A percentile compares a stretch with the other conserved stretches of the same genome.
Evolutionary conservation across 2,113 vertebrate species (phyloP).

Genomic region (Pituophis catenifer): DNA sequence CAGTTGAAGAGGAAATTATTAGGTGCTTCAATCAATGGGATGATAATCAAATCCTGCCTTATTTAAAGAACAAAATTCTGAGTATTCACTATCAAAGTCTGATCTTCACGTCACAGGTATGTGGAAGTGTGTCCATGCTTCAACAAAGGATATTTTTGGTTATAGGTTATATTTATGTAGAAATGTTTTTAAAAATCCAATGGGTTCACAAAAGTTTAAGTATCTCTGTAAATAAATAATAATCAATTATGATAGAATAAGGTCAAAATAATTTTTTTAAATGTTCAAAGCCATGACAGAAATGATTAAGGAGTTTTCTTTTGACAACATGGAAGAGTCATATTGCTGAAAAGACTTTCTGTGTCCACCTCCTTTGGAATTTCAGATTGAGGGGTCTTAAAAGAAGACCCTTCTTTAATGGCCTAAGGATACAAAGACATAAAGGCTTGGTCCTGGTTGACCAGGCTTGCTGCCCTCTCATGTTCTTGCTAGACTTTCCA

Average conservation of each 20-base stretch:
- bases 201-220: background rate
- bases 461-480: background rate
- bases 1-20: background rate
- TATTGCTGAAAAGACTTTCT: background rate
- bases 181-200: background rate
- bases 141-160: background rate
- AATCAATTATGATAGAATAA: background rate
- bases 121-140: background rate
- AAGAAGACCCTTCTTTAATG: background rate
- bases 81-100: background rate
- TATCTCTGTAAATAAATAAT: background rate
- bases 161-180: background rate
- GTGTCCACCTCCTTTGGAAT: background rate
- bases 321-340: background rate
- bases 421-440: background rate
- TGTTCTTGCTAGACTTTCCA: background rate
- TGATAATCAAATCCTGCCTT: background rate
- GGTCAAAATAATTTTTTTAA: background rate
- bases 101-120: background rate
- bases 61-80: background rate
- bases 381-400: background rate
- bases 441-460: background rate
- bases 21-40: background rate
- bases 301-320: background rate
- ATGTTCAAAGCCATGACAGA: background rate